Evolutionary conservation across 2,888 invertebrate genomes (phyloP), one percentile per base, ranked within the genome.

Genomic region (Syritta pipiens): DNA sequence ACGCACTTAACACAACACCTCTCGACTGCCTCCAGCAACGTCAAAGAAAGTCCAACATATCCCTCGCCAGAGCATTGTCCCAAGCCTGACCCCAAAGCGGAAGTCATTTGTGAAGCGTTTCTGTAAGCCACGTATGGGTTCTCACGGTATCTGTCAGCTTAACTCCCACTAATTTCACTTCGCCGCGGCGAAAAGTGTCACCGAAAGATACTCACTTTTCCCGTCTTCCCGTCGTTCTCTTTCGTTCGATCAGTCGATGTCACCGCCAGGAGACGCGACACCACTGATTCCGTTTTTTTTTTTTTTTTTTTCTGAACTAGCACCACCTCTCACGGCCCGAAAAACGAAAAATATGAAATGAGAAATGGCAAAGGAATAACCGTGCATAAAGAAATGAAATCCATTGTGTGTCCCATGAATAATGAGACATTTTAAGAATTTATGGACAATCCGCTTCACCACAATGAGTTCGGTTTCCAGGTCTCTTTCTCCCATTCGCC

Each of bases 391-490:
- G 79, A 79, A 79, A 79, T 79, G 79, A 79, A 79, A 79, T 67
- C 86, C 84, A 86, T 87, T 87, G 86, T 87, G 84, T 85, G 86
- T 84, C 83, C 85, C 85, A 86, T 88, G 88, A 88, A 88, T 88
- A 88, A 88, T 88, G 87, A 87, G 87, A 88, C 87, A 86, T 87
- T 88, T 87, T 83, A 85, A 85, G 84, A 86, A 88, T 88, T 88
- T 88, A 88, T 86, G 87, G 86, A 86, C 85, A 86, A 84, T 86
- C 85, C 86, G 86, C 86, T 85, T 87, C 87, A 87, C 87, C 87
- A 84, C 86, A 87, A 84, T 84, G 82, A 82, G 83, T 83, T 79
- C 62, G 79, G 74, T 79, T 74, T 72, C 32, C 49, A 49, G 65
- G 71, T 59, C 53, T 72, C 67, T 67, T 60, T 67, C 72, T 67